Conservation (phyloP, 2,888 invertebrate genomes). For the Napeogenes inachia region DNA sequence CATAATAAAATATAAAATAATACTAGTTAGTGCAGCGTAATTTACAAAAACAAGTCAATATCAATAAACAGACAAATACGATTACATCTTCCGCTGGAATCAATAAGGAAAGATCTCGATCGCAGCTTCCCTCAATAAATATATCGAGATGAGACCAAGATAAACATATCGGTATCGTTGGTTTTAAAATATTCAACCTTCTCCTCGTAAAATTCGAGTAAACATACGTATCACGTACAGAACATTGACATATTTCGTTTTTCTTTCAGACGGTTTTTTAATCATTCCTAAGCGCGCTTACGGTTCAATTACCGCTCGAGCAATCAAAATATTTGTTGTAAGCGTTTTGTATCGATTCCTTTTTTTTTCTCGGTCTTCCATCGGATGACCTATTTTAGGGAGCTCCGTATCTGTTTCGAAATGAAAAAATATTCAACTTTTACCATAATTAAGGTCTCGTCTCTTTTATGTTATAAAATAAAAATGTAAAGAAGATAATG, state of each 20-base stretch:
- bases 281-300: constrained; percentile 21
- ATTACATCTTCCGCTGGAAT: constrained; percentile 52
- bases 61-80: constrained; percentile 50
- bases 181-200: constrained; percentile 71
- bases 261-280: constrained; percentile 12
- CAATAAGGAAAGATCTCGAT: constrained; percentile 61
- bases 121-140: constrained; percentile 67
- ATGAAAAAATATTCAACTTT: constrained; percentile 23
- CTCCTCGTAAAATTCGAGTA: constrained; percentile 64
- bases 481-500: constrained; percentile 6
- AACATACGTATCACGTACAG: constrained; percentile 40
- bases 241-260: constrained; percentile 13
- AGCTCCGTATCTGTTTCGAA: constrained; percentile 18
- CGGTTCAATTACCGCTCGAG: constrained; percentile 25
- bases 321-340: constrained; percentile 27
- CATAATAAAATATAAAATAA: constrained; percentile 4
- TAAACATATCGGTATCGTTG: constrained; percentile 64
- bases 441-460: constrained; percentile 24
- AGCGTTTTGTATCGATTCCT: constrained; percentile 26
- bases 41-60: constrained; percentile 43
- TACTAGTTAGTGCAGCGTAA: background rate
- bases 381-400: constrained; percentile 26
- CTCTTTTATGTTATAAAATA: constrained; percentile 16
- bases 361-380: constrained; percentile 23
- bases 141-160: constrained; percentile 71